Percentiles rank a stretch among this genome's conserved stretches.
Evolutionary conservation across 2,113 vertebrate genomes (phyloP).

Genomic region (Corythornis madagascariensis): DNA sequence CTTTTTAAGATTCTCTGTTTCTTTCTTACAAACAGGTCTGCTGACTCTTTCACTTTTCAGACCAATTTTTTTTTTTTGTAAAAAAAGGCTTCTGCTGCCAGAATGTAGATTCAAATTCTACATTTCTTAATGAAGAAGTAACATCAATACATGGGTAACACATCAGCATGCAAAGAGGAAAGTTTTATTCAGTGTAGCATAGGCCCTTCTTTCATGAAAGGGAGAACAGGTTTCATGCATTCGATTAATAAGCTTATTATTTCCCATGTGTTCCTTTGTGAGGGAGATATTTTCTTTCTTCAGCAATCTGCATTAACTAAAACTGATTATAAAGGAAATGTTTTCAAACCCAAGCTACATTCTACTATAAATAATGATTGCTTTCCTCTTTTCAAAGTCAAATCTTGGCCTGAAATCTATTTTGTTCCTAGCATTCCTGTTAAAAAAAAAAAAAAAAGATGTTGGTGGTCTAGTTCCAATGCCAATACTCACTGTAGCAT

Average conservation of each 20-base stretch:
- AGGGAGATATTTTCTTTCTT: slow-evolving; percentile 66
- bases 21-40: background rate
- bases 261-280: slow-evolving; percentile 59
- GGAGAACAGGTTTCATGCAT: slow-evolving; percentile 45
- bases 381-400: slow-evolving; percentile 38
- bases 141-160: background rate
- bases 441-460: slow-evolving; percentile 41
- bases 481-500: slow-evolving; percentile 41
- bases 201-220: slow-evolving; percentile 68
- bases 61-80: background rate
- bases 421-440: slow-evolving; percentile 43
- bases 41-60: slow-evolving; percentile 4
- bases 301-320: slow-evolving; percentile 70
- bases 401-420: slow-evolving; percentile 53
- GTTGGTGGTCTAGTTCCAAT: slow-evolving; percentile 71
- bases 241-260: slow-evolving; percentile 70
- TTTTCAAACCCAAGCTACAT: slow-evolving; percentile 69
- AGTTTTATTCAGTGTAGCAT: slow-evolving; percentile 47
- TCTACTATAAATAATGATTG: slow-evolving; percentile 58
- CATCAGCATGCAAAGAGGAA: slow-evolving; percentile 46
- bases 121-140: slow-evolving; percentile 40
- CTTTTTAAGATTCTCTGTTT: background rate
- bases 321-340: slow-evolving; percentile 67
- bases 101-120: background rate
- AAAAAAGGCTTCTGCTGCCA: slow-evolving; percentile 18